A percentile compares a stretch with the other conserved stretches of the same genome.
These are phyloP conservation scores for Pristionchus maxplancki DNA, from an alignment of 2,888 invertebrate species.

Conservation along the genomic window DNA sequence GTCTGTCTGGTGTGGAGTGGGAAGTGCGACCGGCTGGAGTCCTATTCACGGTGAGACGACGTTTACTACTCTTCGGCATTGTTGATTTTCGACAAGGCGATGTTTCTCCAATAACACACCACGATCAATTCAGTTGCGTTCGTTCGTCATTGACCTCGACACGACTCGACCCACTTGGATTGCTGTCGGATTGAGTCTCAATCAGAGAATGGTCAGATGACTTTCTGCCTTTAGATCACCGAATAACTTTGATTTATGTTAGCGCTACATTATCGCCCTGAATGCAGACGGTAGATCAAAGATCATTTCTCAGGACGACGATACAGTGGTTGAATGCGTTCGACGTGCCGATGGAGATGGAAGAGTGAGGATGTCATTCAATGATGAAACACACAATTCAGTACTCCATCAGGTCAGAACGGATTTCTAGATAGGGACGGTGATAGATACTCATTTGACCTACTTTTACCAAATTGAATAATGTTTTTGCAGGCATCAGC, in stretches of 20 bases:
- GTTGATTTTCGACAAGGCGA: not conserved
- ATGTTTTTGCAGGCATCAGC: slow-evolving; percentile 30
- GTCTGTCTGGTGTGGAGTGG: slow-evolving; percentile 67
- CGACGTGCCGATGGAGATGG: slow-evolving; percentile 54
- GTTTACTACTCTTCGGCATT: not conserved
- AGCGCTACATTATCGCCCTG: too few relatives aligned
- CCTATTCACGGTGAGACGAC: slow-evolving; percentile 57
- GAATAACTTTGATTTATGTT: too few relatives aligned
- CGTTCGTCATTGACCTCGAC: slow-evolving; percentile 60
- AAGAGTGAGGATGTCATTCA: slow-evolving; percentile 65
- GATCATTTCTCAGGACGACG: slow-evolving; percentile 66
- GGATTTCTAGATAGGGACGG: too few relatives aligned
- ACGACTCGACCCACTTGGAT: slow-evolving; percentile 62
- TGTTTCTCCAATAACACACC: not conserved
- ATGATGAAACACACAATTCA: slow-evolving; percentile 67
- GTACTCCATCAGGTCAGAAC: slow-evolving; percentile 66
- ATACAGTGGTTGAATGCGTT: slow-evolving; percentile 68
- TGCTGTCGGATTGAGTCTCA: slow-evolving; percentile 66
- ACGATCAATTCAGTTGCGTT: slow-evolving; percentile 57
- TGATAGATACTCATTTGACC: not conserved
- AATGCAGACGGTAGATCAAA: too few relatives aligned
- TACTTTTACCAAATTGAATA: not conserved
- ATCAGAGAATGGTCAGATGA: slow-evolving; percentile 65
- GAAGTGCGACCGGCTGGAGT: slow-evolving; percentile 63
- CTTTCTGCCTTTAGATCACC: not conserved